Base-by-base conservation (phyloP, 2,888 invertebrate species). In the Chymomyza procnemis region DNA sequence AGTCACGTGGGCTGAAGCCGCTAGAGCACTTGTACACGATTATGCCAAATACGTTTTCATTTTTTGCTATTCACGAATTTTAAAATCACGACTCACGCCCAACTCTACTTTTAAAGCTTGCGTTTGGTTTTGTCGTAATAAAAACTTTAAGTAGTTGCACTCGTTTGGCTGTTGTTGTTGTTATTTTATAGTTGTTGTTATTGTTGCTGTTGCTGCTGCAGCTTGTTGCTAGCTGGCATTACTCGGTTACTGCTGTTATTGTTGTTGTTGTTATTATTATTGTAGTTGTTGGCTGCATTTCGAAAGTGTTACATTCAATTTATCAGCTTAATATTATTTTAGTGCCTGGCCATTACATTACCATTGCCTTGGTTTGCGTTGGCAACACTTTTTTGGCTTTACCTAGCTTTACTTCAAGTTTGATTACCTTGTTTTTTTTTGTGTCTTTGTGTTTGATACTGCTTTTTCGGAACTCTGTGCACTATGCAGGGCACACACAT, bases 291-390 rank as follows among this genome's bases (percentile, higher is more conserved):
- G 59, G 59, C 22, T 41, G 46, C 41, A 48, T 30, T 79, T 84
- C 74, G 76, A 83, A 81, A 81, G 79, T 84, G 70, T 78, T 76
- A 71, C 26, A 72, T 63, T 70, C 41, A 64, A 58, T 61, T 48
- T 12, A 26, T 61, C 69, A 30, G 30, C 55, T 50, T 61, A 30
- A 26, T 66, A 54, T 54, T 65, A 41, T 68, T 60, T 26, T 47
- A 8, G 61, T 47, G 57, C 47, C 66, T 47, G 47, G 66, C 67
- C 73, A 78, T 73, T 75, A 63, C 69, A 70, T 26, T 26, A 26
- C 26, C 26, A 26, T 58, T 34, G 34, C 19, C 34, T 58, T 8
- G 34, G 34, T 41, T 58, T 58, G 18, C 26, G 22, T 58, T 34
- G 34, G n/a, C 18, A 41, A 14, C 16, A 16, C 73, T 63, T n/a